A percentile compares a stretch with the other conserved stretches of the same genome.
Evolutionary conservation across 1,140 invertebrate species (phyloP).

Genomic region (Copidosoma floridanum): DNA sequence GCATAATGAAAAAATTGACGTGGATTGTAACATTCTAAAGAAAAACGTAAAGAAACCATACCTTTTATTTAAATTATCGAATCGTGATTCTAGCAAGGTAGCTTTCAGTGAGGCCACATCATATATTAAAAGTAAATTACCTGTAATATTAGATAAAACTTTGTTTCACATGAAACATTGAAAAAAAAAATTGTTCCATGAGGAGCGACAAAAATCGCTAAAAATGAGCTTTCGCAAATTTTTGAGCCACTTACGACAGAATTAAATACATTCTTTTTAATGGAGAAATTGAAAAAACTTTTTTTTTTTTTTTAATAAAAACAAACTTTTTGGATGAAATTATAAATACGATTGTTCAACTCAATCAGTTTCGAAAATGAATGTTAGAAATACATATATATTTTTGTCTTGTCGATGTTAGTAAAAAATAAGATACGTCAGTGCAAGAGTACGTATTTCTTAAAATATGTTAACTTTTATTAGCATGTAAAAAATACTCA

Average conservation of each 20-base stretch:
- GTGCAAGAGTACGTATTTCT: no score
- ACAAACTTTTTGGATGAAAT: no score
- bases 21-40: conserved; percentile 31
- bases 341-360: not conserved
- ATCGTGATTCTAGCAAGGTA: conserved; percentile 21
- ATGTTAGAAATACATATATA: not conserved
- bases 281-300: no score
- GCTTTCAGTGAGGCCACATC: conserved; percentile 26
- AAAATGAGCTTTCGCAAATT: no score
- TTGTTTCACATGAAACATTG: conserved; percentile 40
- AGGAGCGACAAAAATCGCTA: no score
- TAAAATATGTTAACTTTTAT: conserved; percentile 2
- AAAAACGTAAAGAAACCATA: conserved; percentile 23
- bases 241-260: no score
- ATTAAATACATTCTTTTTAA: no score
- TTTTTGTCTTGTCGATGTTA: no score
- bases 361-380: not conserved
- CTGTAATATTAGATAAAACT: conserved; percentile 33
- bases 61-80: conserved; percentile 26
- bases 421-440: no score
- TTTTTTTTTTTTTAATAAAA: not conserved
- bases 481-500: not conserved
- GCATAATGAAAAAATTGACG: conserved; percentile 27
- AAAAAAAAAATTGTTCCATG: conserved; percentile 20
- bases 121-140: conserved; percentile 30